Base-by-base conservation (phyloP, 2,797 vertebrate species). In the Xiphorhynchus erythropygius region DNA sequence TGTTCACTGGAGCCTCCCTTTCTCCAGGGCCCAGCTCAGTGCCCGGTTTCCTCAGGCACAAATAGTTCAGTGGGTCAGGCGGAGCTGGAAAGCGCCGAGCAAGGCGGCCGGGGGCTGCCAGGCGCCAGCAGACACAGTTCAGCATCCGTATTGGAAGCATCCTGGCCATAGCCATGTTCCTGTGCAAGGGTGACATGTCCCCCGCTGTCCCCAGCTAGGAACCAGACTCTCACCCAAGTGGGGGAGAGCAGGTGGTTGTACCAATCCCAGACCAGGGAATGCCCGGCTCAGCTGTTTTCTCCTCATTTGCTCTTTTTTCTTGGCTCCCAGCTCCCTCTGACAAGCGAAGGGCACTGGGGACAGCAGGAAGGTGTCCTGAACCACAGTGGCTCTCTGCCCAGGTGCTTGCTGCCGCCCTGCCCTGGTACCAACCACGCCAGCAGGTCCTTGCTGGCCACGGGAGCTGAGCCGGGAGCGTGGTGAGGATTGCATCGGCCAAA, bases 401-500 rank as follows among this genome's bases (percentile, higher is more conserved):
- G 27, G 42, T 25, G 23, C 60, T 55, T 5, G 2, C 8, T 80
- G 67, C n/a, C 4, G 1, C 46, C 32, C 52, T 74, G 52, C 41
- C 30, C n/a, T 1, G 3, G n/a, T 71, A 56, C 33, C 84, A 70
- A 3, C 28, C 5, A 0, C 0, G 0, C 32, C 0, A 0, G 15
- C 44, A 86, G 60, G 77, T 77, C 64, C 47, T 77, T 1, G 2
- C 2, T 0, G 13, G 56, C 85, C 7, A 18, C 1, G 0, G 75
- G 42, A 71, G 62, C 41, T 49, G 86, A 80, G 59, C 55, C 0
- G 3, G 64, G 49, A 67, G 24, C 4, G 0, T 0, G 0, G 46
- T 11, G 15, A 2, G 21, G 50, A 41, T 22, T 6, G 11, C 0
- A 3, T 14, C 1, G 0, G 41, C 70, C 70, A 24, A 79, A 47